phyloP scores from a whole-genome alignment of 2,113 vertebrate genomes.

The Proteles cristata region DNA sequence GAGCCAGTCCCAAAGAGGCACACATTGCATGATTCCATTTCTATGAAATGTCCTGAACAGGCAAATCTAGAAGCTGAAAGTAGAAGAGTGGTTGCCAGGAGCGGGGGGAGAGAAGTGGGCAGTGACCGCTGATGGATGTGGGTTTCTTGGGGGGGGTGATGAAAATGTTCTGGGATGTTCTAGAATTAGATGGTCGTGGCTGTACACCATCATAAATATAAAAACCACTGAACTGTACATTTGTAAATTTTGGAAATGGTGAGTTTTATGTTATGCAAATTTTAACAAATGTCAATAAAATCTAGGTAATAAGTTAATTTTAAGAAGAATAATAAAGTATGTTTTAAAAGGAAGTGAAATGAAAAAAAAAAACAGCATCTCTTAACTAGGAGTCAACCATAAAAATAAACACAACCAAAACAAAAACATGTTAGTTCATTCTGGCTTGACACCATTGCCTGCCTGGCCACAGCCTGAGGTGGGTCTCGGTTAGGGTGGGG shows the following conservation, averaged over 20 bases:
- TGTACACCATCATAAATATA: not conserved
- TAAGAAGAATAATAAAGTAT: not conserved
- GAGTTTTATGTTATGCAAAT: not conserved
- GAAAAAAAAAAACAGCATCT: not conserved
- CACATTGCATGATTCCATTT: not conserved
- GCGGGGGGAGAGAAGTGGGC: not conserved
- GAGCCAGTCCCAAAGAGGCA: not conserved
- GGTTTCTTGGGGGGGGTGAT: not conserved
- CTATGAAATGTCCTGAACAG: not conserved
- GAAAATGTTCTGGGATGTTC: not conserved
- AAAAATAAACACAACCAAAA: not conserved
- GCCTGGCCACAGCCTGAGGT: not conserved
- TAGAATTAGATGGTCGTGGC: not conserved
- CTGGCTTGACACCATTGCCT: not conserved
- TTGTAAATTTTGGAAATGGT: not conserved
- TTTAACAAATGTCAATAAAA: not conserved
- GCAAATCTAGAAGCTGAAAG: not conserved
- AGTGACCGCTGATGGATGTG: not conserved
- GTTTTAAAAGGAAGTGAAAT: not conserved
- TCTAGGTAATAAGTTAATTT: not conserved
- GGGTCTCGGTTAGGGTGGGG: not conserved
- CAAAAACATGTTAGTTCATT: not conserved
- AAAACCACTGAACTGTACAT: not conserved
- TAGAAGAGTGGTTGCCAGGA: not conserved
- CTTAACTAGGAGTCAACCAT: not conserved